Base-by-base conservation (phyloP, 1,140 invertebrate genomes). In the Saccostrea echinata region DNA sequence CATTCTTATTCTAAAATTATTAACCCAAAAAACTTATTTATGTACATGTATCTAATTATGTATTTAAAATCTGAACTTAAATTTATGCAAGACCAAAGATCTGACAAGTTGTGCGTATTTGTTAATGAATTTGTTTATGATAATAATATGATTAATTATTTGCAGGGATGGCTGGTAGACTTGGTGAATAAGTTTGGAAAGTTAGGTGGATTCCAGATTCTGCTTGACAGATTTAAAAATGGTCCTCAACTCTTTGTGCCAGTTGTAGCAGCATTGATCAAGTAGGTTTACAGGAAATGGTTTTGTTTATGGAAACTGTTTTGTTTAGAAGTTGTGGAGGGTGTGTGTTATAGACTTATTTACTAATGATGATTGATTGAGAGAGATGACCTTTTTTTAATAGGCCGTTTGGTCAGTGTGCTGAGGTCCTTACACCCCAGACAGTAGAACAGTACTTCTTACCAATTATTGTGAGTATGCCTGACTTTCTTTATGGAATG, bases 111-210 rank as follows among this genome's bases (percentile, higher is more conserved):
- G 43, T 43, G 4, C 0, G 16, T 76, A 21, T 3, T 21, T 80
- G 12, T 30, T 30, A 21, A 30, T 43, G 27, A 80, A 21, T 80
- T 33, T 43, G 11, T 80, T 80, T 24, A 33, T 80, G 21, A 27
- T 80, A 43, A 2, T 43, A 6, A 0, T 43, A 43, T 43, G 43
- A 8, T 4, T 43, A 43, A 33, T 24, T 8, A n/a, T 51, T 52
- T 51, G 43, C 43, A 97, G 93, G 98, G 98, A 80, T 99, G 98
- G 98, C 96, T 99, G 55, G 98, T 99, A 85, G 98, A 99, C 96
- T 96, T 99, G 88, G 97, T 99, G 87, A 99, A 99, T 96, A 97
- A 96, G 93, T 99, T 99, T 96, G 98, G 98, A 27, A 96, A 97
- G 92, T 95, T 97, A 76, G 97, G 97, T 89, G 98, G 98, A 89